Conservation (phyloP, 2,797 vertebrate genomes). For the Ptychadena robeensis region DNA sequence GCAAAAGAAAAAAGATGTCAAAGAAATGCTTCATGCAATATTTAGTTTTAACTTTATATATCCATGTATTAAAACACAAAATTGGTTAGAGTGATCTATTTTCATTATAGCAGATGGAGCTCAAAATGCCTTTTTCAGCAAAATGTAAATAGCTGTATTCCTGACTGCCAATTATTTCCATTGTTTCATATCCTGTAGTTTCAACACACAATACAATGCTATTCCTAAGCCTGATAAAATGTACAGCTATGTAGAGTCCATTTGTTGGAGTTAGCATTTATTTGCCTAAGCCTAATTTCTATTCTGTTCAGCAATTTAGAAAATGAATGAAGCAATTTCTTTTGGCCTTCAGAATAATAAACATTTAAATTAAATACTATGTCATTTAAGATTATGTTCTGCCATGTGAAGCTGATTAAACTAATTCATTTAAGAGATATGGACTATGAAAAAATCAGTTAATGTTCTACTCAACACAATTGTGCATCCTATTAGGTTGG, state of each 20-base stretch:
- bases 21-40: background rate
- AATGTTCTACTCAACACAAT: conserved; percentile 73
- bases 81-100: conserved; percentile 3
- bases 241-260: background rate
- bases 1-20: background rate
- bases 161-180: conserved; percentile 39
- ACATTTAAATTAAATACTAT: conserved; percentile 71
- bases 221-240: conserved; percentile 32
- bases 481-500: conserved; percentile 73
- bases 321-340: conserved; percentile 68
- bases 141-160: conserved; percentile 39
- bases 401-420: conserved; percentile 74
- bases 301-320: conserved; percentile 57
- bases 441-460: conserved; percentile 70
- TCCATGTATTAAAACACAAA: background rate
- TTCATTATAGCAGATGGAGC: background rate
- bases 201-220: conserved; percentile 6
- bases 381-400: conserved; percentile 75
- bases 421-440: conserved; percentile 71
- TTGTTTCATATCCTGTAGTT: conserved; percentile 38
- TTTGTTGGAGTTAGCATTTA: conserved; percentile 43
- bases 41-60: background rate
- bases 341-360: conserved; percentile 67
- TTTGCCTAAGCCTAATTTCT: conserved; percentile 60
- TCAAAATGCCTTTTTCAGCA: conserved; percentile 23